Base-by-base conservation (phyloP, 2,797 vertebrate genomes). In the Oryzias sinensis region DNA sequence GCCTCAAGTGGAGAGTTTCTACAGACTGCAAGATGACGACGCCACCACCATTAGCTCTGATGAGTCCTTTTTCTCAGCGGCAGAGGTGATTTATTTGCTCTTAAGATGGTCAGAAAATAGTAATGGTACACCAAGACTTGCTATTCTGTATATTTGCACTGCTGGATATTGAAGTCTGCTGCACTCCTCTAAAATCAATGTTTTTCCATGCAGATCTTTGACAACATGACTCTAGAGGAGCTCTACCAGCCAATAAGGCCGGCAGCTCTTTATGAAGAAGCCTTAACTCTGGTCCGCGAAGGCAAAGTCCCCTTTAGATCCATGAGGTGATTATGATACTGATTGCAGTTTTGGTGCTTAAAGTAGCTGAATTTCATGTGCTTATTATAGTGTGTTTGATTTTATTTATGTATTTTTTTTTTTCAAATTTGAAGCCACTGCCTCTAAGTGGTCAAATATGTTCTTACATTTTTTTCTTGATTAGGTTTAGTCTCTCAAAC, bases 11-110 rank as follows among this genome's bases (percentile, higher is more conserved):
- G 95, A 95, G 43, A 93, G 92, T 67, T 94, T 92, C 0, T 64
- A 92, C 70, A 70, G 65, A 8, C 84, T 93, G 4, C 90, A 76
- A 25, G 92, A 87, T 0, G 94, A 96, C 0, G 95, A 96, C 0
- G 92, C 93, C 2, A 89, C 92, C 33, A 98, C 95, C 18, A 87
- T 96, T 22, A 72, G 91, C 17, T 99, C 97, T 0, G 96, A 98
- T 1, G 96, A 96, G 4, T 99, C 97, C 49, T 99, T 98, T 81
- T 97, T 99, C 90, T 98, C 97, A 0, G 97, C 96, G 25, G 95
- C 94, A 1, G 97, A 99, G 95, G 97, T 98, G 55, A 74, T 80
- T 57, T 20, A 18, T 52, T 15, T 48, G 33, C 11, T 54, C 37
- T 41, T 55, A 54, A 17, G 0, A 25, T 42, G 8, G 6, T 18